Evolutionary conservation across 2,113 vertebrate species (phyloP), one percentile per base, ranked within the genome.

Genomic region (Heliornis fulica): DNA sequence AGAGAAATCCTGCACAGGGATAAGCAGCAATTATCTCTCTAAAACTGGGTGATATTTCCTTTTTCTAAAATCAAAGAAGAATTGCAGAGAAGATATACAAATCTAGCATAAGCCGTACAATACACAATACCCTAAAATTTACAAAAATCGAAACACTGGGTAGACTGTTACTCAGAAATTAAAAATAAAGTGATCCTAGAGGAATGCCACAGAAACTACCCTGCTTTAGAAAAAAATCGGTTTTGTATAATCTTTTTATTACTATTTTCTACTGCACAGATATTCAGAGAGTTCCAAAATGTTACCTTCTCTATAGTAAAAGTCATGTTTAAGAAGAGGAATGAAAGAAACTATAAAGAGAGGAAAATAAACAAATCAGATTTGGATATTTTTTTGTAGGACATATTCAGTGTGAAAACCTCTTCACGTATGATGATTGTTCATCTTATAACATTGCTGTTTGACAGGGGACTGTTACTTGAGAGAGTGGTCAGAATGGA

Each of bases 401-500:
- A 51, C 1, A 13, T 15, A 45, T 23, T 81, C 21, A 45, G 29
- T n/a, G 16, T 0, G 5, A 53, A 64, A 71, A 45, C 0, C 4
- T 59, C 11, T 29, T 87, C 9, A 22, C 2, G 3, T 68, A 23
- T n/a, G 13, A 56, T 50, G 19, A 32, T 29, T 2, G 8, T 68
- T 83, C 16, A 76, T 54, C 50, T 66, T 83, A 23, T 32, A 51
- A 75, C 86, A 89, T 74, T 74, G 13, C 23, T 94, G 1, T 94
- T 95, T 69, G 15, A 51, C 97, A 99, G 99, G 99, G 41, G 99
- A 99, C 85, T 99, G 99, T 95, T 99, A 99, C 90, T 97, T 99
- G 96, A 99, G 98, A 96, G 99, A 99, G 87, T 99, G 99, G 99
- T 99, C 99, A 8, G 98, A 99, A 31, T 99, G 99, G 99, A 99